Base-by-base conservation (phyloP, 2,888 invertebrate species). In the Listrodromus nycthemerus region DNA sequence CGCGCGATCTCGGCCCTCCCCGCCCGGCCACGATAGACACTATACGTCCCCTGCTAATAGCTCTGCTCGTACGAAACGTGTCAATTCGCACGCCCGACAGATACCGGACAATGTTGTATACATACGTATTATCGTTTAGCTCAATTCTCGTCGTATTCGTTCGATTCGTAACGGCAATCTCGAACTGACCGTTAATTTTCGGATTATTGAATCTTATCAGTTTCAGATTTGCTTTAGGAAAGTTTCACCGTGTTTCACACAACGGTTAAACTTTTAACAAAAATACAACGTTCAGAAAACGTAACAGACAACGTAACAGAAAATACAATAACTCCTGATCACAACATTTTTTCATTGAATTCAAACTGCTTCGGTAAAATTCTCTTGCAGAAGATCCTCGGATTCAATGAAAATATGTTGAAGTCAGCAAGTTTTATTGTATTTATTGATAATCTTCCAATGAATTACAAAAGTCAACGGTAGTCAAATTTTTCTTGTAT, bases 61-160 rank as follows among this genome's bases (percentile, higher is more conserved):
- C 75, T 75, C 58, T 27, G 81, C 75, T 45, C 78, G 74, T 67
- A 79, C 66, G 78, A 75, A 78, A 88, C 84, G 88, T 88, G 87
- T 89, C 86, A 89, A 88, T 88, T 87, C 71, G 84, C 83, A 73
- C 71, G 78, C 63, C 65, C 48, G 69, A 27, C 80, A 50, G 66
- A 74, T 84, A 83, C 71, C 4, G 69, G 16, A 73, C 45, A 65
- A 41, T 76, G 45, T 82, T 77, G 75, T 81, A 37, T 58, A 55
- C 74, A 65, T 77, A 73, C 48, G 55, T 81, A 69, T 75, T 82
- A 24, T 33, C 21, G 33, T 48, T 74, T 70, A 24, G 21, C 2
- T 33, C 16, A 10, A 61, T 63, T 10, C 52, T 45, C 13, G 24
- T 55, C 24, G 7, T 16, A 7, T 8, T 24, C 37, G n/a, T 30